Evolutionary conservation across 1,140 invertebrate genomes (phyloP), one percentile per base, ranked within the genome.

Genomic region (Neotoxoptera formosana): DNA sequence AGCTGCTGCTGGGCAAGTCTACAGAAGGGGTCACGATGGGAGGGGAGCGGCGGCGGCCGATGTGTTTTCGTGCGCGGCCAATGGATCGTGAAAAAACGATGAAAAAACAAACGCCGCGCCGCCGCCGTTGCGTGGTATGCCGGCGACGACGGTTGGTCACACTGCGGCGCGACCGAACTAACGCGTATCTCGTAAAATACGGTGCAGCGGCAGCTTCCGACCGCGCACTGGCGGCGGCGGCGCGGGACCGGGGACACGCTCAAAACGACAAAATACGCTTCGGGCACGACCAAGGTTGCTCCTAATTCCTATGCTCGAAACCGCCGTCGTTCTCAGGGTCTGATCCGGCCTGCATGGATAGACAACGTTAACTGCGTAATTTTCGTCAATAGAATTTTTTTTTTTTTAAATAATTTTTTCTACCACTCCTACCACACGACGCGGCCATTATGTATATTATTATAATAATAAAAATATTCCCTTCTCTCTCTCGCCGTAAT

Each of bases 21-120:
- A 0, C 36, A 34, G 36, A 83, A 84, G 91, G 90, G 91, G 91
- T 83, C 91, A 93, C 36, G 91, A 83, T 76, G 23, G 25, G 81
- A 51, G 67, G 91, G 91, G 81, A 36, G 25, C 36, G 25, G 21
- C 36, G 25, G 21, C 20, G 25, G 45, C 60, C 60, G 11, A 76
- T 76, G 56, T 93, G 47, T 93, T 93, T 53, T 93, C n/a, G 81
- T 93, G 76, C n/a, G n/a, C 76, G 76, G 34, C 91, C 67, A 92
- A 92, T 81, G 67, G 81, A 51, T 93, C 67, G 91, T 93, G 51
- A 53, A 91, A n/a, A 76, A 67, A 76, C 41, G 41, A 41, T 41
- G 41, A 91, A 51, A 76, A 56, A 91, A 91, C 21, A 34, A 51
- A 41, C 11, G 30, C n/a, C 0, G 4, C 45, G n/a, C 67, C 30